A percentile compares a stretch with the other conserved stretches of the same genome.
Evolutionary conservation across 2,113 vertebrate genomes (phyloP).

Genomic region (Nothocercus julius): DNA sequence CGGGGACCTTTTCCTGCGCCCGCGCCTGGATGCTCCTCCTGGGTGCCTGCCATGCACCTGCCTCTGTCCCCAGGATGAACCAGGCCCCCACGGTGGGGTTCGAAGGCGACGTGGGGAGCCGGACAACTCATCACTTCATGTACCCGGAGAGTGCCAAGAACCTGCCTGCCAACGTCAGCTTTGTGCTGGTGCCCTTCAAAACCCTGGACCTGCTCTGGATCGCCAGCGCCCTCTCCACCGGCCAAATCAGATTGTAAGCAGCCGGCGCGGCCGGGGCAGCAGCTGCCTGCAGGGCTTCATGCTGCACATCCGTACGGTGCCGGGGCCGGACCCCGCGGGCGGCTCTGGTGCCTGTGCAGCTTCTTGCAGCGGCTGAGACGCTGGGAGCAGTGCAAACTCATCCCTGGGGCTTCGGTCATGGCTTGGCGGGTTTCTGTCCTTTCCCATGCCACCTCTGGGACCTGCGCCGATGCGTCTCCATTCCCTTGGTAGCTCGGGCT

Average conservation of each 20-base stretch:
- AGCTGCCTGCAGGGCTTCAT: too few species aligned
- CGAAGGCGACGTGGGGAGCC: constrained; percentile 91
- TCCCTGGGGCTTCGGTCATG: neutral
- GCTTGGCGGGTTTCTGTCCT: neutral
- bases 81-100: constrained; percentile 96
- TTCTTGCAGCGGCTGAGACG: too few species aligned
- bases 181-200: constrained; percentile 97
- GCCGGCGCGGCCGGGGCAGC: too few species aligned
- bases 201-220: constrained; percentile 98
- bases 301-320: too few species aligned
- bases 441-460: too few species aligned
- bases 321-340: too few species aligned
- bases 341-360: neutral
- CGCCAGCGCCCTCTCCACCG: constrained; percentile 93
- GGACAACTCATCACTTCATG: constrained; percentile 98
- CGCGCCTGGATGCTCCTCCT: too few species aligned
- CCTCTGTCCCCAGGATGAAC: constrained; percentile 86
- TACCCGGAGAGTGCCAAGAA: constrained; percentile 99
- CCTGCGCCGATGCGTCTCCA: neutral
- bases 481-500: neutral
- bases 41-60: neutral
- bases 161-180: constrained; percentile 93
- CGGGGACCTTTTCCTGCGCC: too few species aligned
- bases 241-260: constrained; percentile 96
- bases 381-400: neutral